phyloP scores from a whole-genome alignment of 2,797 vertebrate species.

The Helarctos malayanus region DNA sequence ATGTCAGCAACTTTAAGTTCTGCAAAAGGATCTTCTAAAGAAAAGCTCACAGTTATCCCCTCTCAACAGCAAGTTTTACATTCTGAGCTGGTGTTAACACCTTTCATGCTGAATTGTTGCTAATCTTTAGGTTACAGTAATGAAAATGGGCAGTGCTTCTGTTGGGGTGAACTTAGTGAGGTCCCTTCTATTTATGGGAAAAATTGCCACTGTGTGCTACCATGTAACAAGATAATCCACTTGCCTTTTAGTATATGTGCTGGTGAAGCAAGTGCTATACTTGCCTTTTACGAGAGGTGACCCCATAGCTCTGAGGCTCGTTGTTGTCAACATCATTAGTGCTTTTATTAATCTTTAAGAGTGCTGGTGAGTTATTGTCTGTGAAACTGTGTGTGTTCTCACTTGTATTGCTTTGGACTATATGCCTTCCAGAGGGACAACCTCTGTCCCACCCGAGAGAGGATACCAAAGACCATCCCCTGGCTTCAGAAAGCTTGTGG shows the following conservation, averaged over 20 bases:
- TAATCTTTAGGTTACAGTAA: conserved; percentile 11
- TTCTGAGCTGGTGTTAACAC: conserved; percentile 14
- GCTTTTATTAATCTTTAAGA: not conserved
- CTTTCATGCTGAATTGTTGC: not conserved
- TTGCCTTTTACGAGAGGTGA: not conserved
- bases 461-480: not conserved
- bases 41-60: not conserved
- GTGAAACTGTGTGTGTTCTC: not conserved
- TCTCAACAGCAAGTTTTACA: conserved; percentile 10
- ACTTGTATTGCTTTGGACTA: not conserved
- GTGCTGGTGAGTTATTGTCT: not conserved
- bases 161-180: not conserved
- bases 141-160: not conserved
- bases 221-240: not conserved
- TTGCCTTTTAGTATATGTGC: not conserved
- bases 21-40: conserved; percentile 67
- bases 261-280: not conserved
- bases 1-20: conserved; percentile 79
- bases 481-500: not conserved
- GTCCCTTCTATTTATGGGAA: not conserved
- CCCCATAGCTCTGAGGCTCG: not conserved
- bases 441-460: not conserved
- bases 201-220: not conserved
- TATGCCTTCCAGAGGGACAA: not conserved
- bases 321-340: not conserved